Evolutionary conservation across 2,888 invertebrate genomes (phyloP).

Genomic region (Coelogynopora nodosa): DNA sequence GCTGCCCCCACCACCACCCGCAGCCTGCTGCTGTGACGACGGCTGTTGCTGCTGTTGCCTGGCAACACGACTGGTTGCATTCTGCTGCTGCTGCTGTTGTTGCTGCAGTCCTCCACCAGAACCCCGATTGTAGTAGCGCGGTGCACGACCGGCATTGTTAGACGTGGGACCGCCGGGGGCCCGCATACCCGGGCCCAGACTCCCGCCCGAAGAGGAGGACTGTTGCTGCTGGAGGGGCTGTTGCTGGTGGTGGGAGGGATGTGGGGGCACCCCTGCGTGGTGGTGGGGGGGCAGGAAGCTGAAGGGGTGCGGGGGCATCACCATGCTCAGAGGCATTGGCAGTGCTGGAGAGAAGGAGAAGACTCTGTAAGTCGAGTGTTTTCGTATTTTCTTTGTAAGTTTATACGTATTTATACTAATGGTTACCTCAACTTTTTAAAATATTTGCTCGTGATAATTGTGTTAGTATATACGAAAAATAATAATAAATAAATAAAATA

Average conservation of each 20-base stretch:
- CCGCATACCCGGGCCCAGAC: background rate
- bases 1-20: background rate
- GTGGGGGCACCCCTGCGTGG: background rate
- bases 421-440: too few species aligned
- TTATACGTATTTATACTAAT: too few species aligned
- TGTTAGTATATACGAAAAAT: too few species aligned
- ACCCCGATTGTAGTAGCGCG: background rate
- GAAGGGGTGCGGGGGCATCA: slow-evolving; percentile 75
- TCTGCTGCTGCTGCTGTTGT: background rate
- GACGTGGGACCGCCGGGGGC: background rate
- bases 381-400: too few species aligned
- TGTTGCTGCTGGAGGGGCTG: too few species aligned
- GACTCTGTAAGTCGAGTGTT: too few species aligned
- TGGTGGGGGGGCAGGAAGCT: slow-evolving; percentile 26
- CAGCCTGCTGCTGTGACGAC: background rate
- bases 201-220: too few species aligned
- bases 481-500: too few species aligned
- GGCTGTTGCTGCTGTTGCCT: background rate
- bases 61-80: background rate
- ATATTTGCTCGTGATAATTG: too few species aligned
- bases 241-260: too few species aligned
- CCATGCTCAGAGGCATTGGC: slow-evolving; percentile 88
- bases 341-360: too few species aligned
- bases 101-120: too few species aligned
- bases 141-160: background rate